Percentiles rank a stretch among this genome's conserved stretches.
Evolutionary conservation across 2,797 vertebrate genomes (phyloP).

Genomic region (Diceros bicornis): DNA sequence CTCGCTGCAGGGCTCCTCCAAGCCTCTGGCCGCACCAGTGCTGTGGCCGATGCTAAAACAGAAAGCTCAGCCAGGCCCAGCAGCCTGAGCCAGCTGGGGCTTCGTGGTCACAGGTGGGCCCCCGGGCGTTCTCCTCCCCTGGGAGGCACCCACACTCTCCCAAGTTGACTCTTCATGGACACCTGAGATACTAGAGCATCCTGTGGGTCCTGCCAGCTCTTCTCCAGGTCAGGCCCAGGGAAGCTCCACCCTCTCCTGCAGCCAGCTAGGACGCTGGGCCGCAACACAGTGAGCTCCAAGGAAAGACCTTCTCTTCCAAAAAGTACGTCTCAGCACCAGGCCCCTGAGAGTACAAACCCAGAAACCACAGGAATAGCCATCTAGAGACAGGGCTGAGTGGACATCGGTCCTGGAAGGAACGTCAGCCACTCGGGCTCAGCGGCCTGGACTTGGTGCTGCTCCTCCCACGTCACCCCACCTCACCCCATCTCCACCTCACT

Average conservation of each 20-base stretch:
- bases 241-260: not conserved
- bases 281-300: not conserved
- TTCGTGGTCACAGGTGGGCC: not conserved
- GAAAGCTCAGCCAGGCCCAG: not conserved
- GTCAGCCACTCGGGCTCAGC: not conserved
- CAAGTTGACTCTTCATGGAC: not conserved
- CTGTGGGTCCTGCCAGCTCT: not conserved
- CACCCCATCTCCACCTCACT: not conserved
- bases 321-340: not conserved
- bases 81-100: not conserved
- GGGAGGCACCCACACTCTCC: slow-evolving; percentile 9
- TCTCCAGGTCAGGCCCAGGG: not conserved
- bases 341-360: not conserved
- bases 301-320: not conserved
- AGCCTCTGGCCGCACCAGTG: not conserved
- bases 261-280: not conserved
- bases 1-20: too few relatives aligned
- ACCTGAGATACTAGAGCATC: not conserved
- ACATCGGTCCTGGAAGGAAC: not conserved
- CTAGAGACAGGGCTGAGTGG: not conserved
- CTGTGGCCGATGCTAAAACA: not conserved
- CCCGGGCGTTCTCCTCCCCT: not conserved
- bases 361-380: not conserved
- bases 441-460: not conserved
- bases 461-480: not conserved